Conservation (phyloP, 2,113 vertebrate genomes). For the Forbesichthys papilliferus region DNA sequence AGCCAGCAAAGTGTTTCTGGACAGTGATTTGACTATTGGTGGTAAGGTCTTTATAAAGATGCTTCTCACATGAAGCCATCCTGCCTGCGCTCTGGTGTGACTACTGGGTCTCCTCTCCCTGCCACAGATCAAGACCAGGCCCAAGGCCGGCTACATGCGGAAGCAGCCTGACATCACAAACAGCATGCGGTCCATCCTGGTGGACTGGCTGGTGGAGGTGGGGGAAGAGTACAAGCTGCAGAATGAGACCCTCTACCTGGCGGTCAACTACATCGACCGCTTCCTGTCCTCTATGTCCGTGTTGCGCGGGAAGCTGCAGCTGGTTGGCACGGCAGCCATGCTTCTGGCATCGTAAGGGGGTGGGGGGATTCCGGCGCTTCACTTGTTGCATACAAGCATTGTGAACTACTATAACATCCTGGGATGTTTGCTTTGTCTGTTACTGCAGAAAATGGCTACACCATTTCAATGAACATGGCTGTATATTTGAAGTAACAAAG, state of each 20-base stretch:
- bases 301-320: conserved; percentile 93
- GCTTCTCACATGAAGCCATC: no score
- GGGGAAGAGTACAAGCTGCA: conserved; percentile 98
- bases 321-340: conserved; percentile 98
- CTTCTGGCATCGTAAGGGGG: conserved; percentile 90
- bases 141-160: conserved; percentile 93
- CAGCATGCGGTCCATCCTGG: conserved; percentile 95
- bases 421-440: no score
- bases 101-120: not conserved
- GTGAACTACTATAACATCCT: no score
- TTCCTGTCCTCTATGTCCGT: conserved; percentile 99
- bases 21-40: no score
- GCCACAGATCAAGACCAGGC: conserved; percentile 86
- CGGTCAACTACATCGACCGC: conserved; percentile 97
- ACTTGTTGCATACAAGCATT: no score
- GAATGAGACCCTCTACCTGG: conserved; percentile 94
- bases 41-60: no score
- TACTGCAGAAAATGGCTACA: no score
- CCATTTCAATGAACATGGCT: no score
- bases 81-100: not conserved
- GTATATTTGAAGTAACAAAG: no score
- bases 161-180: conserved; percentile 97
- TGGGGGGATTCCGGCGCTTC: no score
- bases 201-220: conserved; percentile 98
- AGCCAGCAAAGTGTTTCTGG: no score